Evolutionary conservation across 2,113 vertebrate genomes (phyloP).

Genomic region (Perca schrenkii): DNA sequence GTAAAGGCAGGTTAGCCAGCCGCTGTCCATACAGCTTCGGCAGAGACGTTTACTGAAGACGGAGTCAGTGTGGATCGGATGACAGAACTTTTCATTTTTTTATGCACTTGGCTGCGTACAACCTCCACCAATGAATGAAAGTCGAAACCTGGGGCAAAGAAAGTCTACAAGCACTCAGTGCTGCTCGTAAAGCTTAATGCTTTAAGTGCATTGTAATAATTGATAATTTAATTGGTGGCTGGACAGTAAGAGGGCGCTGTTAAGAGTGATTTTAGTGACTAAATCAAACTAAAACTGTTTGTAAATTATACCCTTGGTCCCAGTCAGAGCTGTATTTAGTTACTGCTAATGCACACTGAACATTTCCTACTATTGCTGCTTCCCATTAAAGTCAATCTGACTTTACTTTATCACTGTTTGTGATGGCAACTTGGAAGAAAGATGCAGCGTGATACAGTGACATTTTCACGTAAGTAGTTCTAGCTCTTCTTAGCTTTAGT

Average conservation of each 20-base stretch:
- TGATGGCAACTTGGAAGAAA: background rate
- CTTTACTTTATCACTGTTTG: background rate
- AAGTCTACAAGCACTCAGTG: background rate
- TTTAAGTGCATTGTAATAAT: background rate
- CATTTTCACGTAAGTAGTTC: background rate
- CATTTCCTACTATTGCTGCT: background rate
- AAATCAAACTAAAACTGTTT: conserved; percentile 3
- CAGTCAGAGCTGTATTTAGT: background rate
- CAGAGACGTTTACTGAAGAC: too few species aligned
- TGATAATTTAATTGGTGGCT: background rate
- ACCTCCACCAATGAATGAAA: background rate
- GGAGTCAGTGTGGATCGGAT: too few species aligned
- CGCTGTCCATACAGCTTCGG: too few species aligned
- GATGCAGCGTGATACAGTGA: background rate
- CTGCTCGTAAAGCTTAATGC: background rate
- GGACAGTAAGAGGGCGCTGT: background rate
- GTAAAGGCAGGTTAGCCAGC: too few species aligned
- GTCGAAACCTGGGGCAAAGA: background rate
- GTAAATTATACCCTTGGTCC: background rate
- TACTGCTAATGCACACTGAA: background rate
- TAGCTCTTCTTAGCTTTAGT: background rate
- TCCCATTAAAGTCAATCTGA: background rate
- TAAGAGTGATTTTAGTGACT: background rate
- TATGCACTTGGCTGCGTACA: background rate
- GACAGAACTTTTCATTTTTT: background rate